Evolutionary conservation across 1,140 invertebrate species (phyloP).

Genomic region (Gonatopus flavifemur): DNA sequence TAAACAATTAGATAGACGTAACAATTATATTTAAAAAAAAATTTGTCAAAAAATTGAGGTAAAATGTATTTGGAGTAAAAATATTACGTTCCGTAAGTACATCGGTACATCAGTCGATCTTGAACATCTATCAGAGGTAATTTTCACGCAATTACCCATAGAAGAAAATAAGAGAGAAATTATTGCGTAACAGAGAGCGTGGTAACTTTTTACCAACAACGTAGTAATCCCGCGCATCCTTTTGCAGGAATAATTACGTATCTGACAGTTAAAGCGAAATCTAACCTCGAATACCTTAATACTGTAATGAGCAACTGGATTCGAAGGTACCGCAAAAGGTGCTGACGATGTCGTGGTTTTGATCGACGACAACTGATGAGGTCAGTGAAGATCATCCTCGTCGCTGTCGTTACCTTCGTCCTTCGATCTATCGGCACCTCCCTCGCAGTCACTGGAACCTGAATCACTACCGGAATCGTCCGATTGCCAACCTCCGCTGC

Average conservation of each 20-base stretch:
- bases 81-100: too few relatives aligned
- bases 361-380: slow-evolving; percentile 49
- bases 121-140: too few relatives aligned
- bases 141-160: too few relatives aligned
- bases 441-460: slow-evolving; percentile 52
- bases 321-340: slow-evolving; percentile 55
- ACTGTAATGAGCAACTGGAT: slow-evolving; percentile 59
- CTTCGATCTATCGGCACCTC: slow-evolving; percentile 49
- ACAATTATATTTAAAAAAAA: too few relatives aligned
- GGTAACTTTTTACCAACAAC: slow-evolving; percentile 52
- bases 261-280: slow-evolving; percentile 60
- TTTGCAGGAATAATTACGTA: slow-evolving; percentile 55
- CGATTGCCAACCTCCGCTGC: slow-evolving; percentile 46
- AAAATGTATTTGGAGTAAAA: too few relatives aligned
- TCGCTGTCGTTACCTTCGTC: slow-evolving; percentile 53
- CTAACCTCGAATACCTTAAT: slow-evolving; percentile 60
- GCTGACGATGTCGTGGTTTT: slow-evolving; percentile 42
- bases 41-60: too few relatives aligned
- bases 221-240: slow-evolving; percentile 47
- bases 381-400: slow-evolving; percentile 56
- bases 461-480: slow-evolving; percentile 54
- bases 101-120: too few relatives aligned
- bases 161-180: too few relatives aligned
- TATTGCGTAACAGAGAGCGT: too few relatives aligned
- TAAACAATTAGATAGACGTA: too few relatives aligned